Conservation (phyloP, 2,797 vertebrate species). For the Melanotaenia parkinsoni region DNA sequence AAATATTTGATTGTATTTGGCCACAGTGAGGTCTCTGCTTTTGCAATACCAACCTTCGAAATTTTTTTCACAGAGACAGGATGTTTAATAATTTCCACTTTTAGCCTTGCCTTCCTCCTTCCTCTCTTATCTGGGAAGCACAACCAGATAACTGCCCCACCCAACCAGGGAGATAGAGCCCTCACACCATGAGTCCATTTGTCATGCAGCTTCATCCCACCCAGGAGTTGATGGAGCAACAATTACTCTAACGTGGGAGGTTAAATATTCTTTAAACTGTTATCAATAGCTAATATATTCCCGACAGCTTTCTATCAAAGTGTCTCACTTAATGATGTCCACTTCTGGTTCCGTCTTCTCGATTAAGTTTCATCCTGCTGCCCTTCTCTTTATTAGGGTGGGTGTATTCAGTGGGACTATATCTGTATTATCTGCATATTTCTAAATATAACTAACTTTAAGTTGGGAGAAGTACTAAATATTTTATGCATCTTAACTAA, state of each 20-base stretch:
- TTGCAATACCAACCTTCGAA: slow-evolving; percentile 47
- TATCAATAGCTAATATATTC: slow-evolving; percentile 41
- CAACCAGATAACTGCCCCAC: slow-evolving; percentile 71
- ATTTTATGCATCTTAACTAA: slow-evolving; percentile 42
- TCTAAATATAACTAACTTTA: slow-evolving; percentile 30
- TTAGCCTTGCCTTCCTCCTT: slow-evolving; percentile 41
- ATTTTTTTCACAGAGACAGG: slow-evolving; percentile 58
- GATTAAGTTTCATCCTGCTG: slow-evolving; percentile 10
- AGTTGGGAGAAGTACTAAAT: slow-evolving; percentile 32
- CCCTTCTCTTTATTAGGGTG: slow-evolving; percentile 22
- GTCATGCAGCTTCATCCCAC: slow-evolving; percentile 49
- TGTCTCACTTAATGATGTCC: slow-evolving; percentile 34
- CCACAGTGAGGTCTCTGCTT: slow-evolving; percentile 60
- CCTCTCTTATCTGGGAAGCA: slow-evolving; percentile 63
- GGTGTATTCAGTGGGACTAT: slow-evolving; percentile 27
- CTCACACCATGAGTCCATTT: slow-evolving; percentile 54
- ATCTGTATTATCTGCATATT: slow-evolving; percentile 43
- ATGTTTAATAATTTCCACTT: slow-evolving; percentile 71
- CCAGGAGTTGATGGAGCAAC: slow-evolving; percentile 41
- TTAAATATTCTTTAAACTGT: slow-evolving; percentile 54
- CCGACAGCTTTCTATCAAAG: slow-evolving; percentile 33
- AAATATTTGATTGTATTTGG: slow-evolving; percentile 80
- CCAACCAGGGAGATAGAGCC: slow-evolving; percentile 47
- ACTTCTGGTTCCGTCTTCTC: slow-evolving; percentile 28
- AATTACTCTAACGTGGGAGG: slow-evolving; percentile 49